Percentiles rank a stretch among this genome's conserved stretches.
Conservation (phyloP, 2,888 invertebrate genomes). For the Temnothorax rugatulus region DNA sequence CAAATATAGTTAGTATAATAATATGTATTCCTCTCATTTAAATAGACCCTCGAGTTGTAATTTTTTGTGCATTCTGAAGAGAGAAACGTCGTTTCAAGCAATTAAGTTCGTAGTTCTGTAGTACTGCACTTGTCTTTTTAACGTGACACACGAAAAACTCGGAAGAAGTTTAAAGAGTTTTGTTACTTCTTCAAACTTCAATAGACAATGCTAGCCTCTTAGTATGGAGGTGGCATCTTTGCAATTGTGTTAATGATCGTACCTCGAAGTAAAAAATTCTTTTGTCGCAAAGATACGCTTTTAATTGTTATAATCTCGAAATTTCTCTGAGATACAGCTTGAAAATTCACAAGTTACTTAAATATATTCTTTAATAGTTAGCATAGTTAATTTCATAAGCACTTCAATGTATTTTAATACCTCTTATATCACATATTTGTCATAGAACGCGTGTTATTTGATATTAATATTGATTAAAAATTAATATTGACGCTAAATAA, state of each 20-base stretch:
- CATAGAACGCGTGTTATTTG: not conserved
- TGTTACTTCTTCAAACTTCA: slow-evolving; percentile 15
- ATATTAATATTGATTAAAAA: not conserved
- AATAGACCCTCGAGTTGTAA: not conserved
- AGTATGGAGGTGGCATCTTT: not conserved
- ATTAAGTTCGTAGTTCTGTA: slow-evolving; percentile 19
- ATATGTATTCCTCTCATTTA: not conserved
- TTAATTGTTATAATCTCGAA: not conserved
- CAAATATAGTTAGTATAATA: not conserved
- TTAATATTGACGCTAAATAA: not conserved
- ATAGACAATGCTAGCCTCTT: not conserved
- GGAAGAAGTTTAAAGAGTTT: not conserved
- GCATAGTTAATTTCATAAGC: not conserved
- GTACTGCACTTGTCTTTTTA: not conserved
- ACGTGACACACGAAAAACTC: not conserved
- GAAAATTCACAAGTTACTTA: not conserved
- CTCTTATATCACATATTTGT: not conserved
- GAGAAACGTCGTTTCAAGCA: slow-evolving; percentile 1
- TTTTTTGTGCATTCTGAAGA: not conserved
- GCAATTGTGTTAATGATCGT: not conserved
- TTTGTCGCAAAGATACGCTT: not conserved
- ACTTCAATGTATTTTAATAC: not conserved
- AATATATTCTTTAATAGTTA: not conserved
- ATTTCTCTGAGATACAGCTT: not conserved
- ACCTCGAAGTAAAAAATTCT: not conserved